Conservation (phyloP, 2,113 vertebrate species). For the Mirounga angustirostris region DNA sequence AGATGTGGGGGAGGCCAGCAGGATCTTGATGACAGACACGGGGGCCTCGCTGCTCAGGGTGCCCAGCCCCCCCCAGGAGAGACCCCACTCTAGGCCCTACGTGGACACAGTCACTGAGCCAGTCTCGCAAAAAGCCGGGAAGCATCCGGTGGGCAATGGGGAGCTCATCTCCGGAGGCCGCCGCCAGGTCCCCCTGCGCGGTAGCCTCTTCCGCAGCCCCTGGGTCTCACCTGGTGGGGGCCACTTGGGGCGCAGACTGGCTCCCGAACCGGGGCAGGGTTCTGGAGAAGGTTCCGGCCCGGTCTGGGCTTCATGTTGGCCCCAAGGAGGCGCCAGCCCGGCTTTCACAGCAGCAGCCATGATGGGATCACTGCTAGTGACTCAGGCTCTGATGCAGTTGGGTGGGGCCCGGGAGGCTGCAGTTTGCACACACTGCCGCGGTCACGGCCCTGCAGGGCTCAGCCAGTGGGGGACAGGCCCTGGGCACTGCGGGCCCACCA, state of each 20-base stretch:
- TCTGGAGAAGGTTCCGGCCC: not conserved
- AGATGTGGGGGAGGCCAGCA: not conserved
- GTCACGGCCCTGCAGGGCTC: not conserved
- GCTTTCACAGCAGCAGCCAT: not conserved
- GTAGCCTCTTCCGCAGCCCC: not conserved
- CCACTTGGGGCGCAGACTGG: not conserved
- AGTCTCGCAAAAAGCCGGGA: not conserved
- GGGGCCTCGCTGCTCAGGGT: not conserved
- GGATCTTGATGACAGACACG: not conserved
- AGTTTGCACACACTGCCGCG: too few species aligned
- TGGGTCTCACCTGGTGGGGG: not conserved
- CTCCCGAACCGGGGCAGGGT: not conserved
- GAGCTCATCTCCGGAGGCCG: not conserved
- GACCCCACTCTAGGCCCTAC: not conserved
- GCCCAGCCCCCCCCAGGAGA: not conserved
- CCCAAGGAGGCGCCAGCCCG: not conserved
- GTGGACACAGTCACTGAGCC: not conserved
- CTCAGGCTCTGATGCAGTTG: not conserved
- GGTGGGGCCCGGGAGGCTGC: not conserved
- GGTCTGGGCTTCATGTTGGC: not conserved
- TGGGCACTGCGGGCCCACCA: not conserved
- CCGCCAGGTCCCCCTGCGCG: not conserved
- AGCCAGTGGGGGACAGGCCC: not conserved
- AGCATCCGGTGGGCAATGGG: fast-evolving
- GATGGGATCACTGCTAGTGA: not conserved